phyloP scores from a whole-genome alignment of 2,888 invertebrate genomes.

The Rhogogaster chlorosoma region DNA sequence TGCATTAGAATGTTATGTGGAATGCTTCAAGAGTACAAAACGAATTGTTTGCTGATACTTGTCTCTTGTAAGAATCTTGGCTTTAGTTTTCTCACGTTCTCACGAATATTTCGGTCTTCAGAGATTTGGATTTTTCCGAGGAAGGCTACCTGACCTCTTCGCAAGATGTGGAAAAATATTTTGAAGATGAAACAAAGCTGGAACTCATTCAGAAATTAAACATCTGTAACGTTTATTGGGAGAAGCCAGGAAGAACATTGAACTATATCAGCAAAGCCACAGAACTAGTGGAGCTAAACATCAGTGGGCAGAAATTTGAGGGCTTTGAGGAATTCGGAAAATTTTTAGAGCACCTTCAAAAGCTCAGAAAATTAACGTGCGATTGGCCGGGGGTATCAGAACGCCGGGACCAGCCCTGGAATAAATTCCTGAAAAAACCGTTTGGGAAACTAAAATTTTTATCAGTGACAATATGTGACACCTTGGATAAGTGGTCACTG shows the following conservation, averaged over 20 bases:
- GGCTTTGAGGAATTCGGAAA: neutral
- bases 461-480: neutral
- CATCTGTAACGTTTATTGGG: neutral
- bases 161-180: conserved; percentile 2
- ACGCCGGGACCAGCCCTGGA: neutral
- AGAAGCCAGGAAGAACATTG: neutral
- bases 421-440: neutral
- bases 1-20: neutral
- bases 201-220: neutral
- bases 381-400: neutral
- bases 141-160: conserved; percentile 2
- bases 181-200: neutral
- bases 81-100: neutral
- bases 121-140: conserved; percentile 35
- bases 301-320: neutral
- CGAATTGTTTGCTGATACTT: neutral
- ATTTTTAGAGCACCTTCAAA: neutral
- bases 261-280: neutral
- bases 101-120: neutral
- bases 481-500: neutral
- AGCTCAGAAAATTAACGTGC: neutral
- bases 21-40: neutral
- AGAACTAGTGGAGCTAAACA: conserved; percentile 10
- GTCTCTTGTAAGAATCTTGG: neutral
- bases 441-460: neutral